phyloP scores from a whole-genome alignment of 2,888 invertebrate species.

The Sympetrum striolatum region DNA sequence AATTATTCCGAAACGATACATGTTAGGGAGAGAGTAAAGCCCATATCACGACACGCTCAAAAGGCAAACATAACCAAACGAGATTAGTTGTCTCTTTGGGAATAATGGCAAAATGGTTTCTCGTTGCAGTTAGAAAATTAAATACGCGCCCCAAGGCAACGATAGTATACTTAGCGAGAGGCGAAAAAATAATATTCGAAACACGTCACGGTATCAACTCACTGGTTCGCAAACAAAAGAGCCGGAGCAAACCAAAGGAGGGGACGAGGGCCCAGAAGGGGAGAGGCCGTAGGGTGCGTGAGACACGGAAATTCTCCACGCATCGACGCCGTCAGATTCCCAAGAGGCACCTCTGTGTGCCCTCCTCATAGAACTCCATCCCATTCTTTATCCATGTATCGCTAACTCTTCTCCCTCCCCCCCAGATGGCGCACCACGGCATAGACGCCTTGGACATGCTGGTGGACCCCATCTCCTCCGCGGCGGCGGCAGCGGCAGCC shows the following conservation, averaged over 20 bases:
- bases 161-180: conserved; percentile 16
- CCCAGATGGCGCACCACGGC: conserved; percentile 87
- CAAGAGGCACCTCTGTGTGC: neutral
- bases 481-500: conserved; percentile 66
- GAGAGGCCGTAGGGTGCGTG: neutral
- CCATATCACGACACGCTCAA: too few species aligned
- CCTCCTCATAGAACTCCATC: neutral
- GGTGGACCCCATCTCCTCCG: conserved; percentile 77
- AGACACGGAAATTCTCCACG: conserved; percentile 5
- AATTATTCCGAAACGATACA: too few species aligned
- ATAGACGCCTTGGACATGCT: conserved; percentile 94
- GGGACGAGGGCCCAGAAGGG: neutral
- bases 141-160: conserved; percentile 10
- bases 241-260: neutral
- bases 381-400: neutral
- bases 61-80: neutral
- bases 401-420: neutral
- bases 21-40: too few species aligned
- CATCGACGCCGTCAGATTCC: neutral
- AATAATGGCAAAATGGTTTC: conserved; percentile 14
- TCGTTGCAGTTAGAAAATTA: neutral
- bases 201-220: neutral
- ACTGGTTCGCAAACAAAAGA: neutral
- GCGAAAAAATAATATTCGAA: neutral
- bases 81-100: conserved; percentile 24